Evolutionary conservation across 2,888 invertebrate species (phyloP), one percentile per base, ranked within the genome.

Genomic region (Hirtodrosophila confusa): DNA sequence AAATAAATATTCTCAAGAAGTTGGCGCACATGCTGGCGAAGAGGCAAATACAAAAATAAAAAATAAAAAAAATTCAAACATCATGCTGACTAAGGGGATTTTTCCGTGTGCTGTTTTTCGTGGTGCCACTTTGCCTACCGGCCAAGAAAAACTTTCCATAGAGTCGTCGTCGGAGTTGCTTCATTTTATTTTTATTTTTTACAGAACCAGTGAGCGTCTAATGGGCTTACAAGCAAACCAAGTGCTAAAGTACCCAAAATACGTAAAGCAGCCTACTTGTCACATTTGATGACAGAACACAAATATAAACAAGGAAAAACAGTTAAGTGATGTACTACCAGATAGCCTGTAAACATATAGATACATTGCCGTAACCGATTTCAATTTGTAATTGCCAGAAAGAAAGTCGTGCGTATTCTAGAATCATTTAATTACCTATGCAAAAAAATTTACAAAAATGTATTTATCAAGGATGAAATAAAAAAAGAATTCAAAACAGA

Each of bases 31-130:
- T 78, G 78, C 65, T 36, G 48, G 17, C 63, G 40, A 60, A 41
- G 48, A 10, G 12, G 51, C 54, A 60, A 54, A 60, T 31, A 2
- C 17, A 57, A 44, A 39, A 60, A 36, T n/a, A 68, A 56, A 54
- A 36, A 50, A 27, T 29, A 27, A 49, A 37, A 49, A 58, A 69
- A 76, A 79, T 45, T 40, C 43, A 66, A 85, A 79, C 65, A 69
- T 82, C 74, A 82, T 79, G 85, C 79, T 85, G 85, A 85, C 82
- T 85, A 76, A 66, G 85, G 68, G 27, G 39, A 47, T 63, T 70
- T 68, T 55, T 68, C 50, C 56, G 53, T 62, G 50, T 75, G 62
- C 55, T 58, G 35, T 45, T 50, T 54, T 65, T 61, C 43, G 40
- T 44, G 35, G 27, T 40, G 58, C 72, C 65, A 69, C 68, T 67